Percentiles rank a stretch among this genome's conserved stretches.
Conservation (phyloP, 2,888 invertebrate species). For the Ligdia adustata region DNA sequence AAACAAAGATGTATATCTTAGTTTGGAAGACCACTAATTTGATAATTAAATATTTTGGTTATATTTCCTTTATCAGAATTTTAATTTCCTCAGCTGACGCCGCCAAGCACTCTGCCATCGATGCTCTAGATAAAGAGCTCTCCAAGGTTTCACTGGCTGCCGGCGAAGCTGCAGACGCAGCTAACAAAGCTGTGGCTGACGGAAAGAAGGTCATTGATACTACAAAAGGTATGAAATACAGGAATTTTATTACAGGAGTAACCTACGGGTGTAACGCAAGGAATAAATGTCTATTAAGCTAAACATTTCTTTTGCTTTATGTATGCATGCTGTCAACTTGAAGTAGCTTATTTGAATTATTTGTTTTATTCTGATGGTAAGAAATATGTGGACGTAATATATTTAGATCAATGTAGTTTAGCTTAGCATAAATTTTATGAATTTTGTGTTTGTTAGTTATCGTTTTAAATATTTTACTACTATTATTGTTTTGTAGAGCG, state of each 20-base stretch:
- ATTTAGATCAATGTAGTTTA: too few relatives aligned
- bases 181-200: conserved; percentile 72
- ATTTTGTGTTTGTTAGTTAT: not conserved
- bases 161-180: conserved; percentile 74
- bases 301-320: too few relatives aligned
- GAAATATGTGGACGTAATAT: not conserved
- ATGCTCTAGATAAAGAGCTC: conserved; percentile 80
- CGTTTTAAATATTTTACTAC: not conserved
- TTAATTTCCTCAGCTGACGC: conserved; percentile 60
- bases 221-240: conserved; percentile 64
- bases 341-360: too few relatives aligned
- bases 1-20: too few relatives aligned
- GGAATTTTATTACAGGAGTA: too few relatives aligned
- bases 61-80: too few relatives aligned
- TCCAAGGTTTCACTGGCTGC: conserved; percentile 76
- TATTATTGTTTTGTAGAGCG: conserved; percentile 10
- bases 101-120: conserved; percentile 78
- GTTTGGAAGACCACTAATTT: too few relatives aligned
- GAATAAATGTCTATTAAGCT: too few relatives aligned
- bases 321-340: too few relatives aligned
- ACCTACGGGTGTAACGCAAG: too few relatives aligned
- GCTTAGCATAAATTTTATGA: too few relatives aligned
- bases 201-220: conserved; percentile 77
- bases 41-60: too few relatives aligned
- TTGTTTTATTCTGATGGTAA: not conserved